phyloP scores from a whole-genome alignment of 2,888 invertebrate genomes.

The Parnassius mnemosyne region DNA sequence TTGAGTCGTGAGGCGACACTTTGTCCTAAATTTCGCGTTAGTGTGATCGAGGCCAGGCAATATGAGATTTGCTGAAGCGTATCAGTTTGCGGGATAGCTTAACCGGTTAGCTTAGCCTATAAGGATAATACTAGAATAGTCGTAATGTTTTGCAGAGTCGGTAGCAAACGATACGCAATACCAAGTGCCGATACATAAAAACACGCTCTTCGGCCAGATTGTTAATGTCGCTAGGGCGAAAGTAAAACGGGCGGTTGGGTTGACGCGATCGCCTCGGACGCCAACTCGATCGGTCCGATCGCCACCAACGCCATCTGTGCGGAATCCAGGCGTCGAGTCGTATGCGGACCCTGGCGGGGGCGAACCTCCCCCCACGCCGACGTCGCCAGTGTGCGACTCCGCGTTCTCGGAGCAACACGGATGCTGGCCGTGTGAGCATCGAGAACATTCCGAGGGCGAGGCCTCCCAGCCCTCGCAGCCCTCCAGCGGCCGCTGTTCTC shows the following conservation, averaged over 20 bases:
- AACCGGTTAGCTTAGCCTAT: conserved; percentile 30
- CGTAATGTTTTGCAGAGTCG: conserved; percentile 41
- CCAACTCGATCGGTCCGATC: conserved; percentile 39
- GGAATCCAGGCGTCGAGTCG: conserved; percentile 69
- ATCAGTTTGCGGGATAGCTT: conserved; percentile 15
- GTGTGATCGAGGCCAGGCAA: neutral
- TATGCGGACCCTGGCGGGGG: conserved; percentile 74
- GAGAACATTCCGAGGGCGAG: conserved; percentile 61
- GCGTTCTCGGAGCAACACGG: conserved; percentile 76
- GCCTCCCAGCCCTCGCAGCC: conserved; percentile 59
- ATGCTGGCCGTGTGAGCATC: conserved; percentile 74
- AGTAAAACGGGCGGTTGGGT: conserved; percentile 43
- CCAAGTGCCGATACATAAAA: conserved; percentile 33
- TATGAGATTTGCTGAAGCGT: conserved; percentile 11
- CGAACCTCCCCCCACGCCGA: conserved; percentile 71
- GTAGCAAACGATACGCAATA: conserved; percentile 35
- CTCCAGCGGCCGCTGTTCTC: conserved; percentile 73
- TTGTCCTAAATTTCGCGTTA: conserved; percentile 12
- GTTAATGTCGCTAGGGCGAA: conserved; percentile 40
- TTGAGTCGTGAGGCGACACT: conserved; percentile 46
- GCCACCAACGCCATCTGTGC: conserved; percentile 42
- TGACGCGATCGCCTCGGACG: conserved; percentile 39
- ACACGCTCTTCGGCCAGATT: conserved; percentile 37
- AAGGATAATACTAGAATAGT: conserved; percentile 32
- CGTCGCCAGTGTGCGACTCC: conserved; percentile 74